These are phyloP conservation scores for Eristalinus sepulchralis DNA, from an alignment of 2,888 invertebrate species.

Conservation along the genomic window DNA sequence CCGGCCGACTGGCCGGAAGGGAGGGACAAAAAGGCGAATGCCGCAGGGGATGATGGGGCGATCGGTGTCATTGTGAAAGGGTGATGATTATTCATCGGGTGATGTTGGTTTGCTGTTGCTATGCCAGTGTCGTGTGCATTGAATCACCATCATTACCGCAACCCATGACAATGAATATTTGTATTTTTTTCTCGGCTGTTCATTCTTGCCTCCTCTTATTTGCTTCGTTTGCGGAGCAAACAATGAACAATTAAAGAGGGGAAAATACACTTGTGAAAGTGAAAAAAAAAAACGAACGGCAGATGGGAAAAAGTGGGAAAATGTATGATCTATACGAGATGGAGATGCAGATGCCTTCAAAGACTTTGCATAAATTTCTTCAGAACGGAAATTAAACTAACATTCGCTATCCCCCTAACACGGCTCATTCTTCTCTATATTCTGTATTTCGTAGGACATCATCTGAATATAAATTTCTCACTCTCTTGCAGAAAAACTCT, in stretches of 20 bases:
- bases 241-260: slow-evolving; percentile 45
- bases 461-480: neutral
- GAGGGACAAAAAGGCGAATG: too few relatives aligned
- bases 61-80: slow-evolving; percentile 36
- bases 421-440: too few relatives aligned
- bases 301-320: slow-evolving; percentile 43
- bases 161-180: slow-evolving; percentile 58
- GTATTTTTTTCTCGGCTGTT: slow-evolving; percentile 9
- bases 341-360: too few relatives aligned
- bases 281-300: slow-evolving; percentile 21
- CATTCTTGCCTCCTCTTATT: neutral
- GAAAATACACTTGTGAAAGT: neutral
- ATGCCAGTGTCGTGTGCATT: slow-evolving; percentile 47
- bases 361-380: too few relatives aligned
- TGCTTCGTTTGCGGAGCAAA: slow-evolving; percentile 13
- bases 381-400: too few relatives aligned
- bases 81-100: slow-evolving; percentile 39
- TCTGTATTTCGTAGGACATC: too few relatives aligned
- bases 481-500: neutral
- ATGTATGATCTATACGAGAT: slow-evolving; percentile 34
- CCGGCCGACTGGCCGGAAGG: neutral
- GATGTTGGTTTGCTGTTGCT: neutral
- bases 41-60: neutral
- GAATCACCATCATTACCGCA: slow-evolving; percentile 58
- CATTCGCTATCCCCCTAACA: too few relatives aligned